A percentile compares a stretch with the other conserved stretches of the same genome.
Conservation (phyloP, 1,140 invertebrate genomes). For the Drosophila novamexicana region DNA sequence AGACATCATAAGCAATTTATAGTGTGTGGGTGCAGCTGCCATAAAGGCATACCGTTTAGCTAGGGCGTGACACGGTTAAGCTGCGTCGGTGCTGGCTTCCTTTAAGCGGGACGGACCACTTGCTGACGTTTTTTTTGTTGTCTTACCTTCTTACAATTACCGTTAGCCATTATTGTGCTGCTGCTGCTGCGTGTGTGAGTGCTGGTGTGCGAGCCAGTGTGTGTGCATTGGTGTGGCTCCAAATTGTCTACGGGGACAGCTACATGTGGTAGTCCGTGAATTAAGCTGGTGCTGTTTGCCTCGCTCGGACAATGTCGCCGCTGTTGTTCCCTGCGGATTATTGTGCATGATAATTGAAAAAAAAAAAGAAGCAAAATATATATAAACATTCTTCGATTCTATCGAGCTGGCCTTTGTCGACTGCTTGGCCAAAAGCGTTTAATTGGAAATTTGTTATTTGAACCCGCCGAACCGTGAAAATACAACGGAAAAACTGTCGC, state of each 20-base stretch:
- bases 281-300: conserved; percentile 1
- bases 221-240: conserved; percentile 33
- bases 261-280: conserved; percentile 28
- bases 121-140: conserved; percentile 40
- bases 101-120: neutral
- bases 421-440: conserved; percentile 57
- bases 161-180: conserved; percentile 37
- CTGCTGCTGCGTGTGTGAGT: conserved; percentile 6
- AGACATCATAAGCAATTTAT: conserved; percentile 63
- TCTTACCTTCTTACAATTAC: conserved; percentile 76
- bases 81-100: conserved; percentile 11
- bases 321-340: conserved; percentile 38
- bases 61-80: neutral
- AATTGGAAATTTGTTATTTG: conserved; percentile 78
- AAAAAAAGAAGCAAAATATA: neutral
- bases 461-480: conserved; percentile 62
- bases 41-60: neutral
- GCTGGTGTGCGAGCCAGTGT: conserved; percentile 15
- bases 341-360: conserved; percentile 71
- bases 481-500: conserved; percentile 17
- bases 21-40: conserved; percentile 60
- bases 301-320: conserved; percentile 9
- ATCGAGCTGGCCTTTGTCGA: conserved; percentile 22
- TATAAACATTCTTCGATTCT: neutral
- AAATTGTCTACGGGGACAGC: conserved; percentile 60